Conservation (phyloP, 2,113 vertebrate species). For the Eulacestoma nigropectus region DNA sequence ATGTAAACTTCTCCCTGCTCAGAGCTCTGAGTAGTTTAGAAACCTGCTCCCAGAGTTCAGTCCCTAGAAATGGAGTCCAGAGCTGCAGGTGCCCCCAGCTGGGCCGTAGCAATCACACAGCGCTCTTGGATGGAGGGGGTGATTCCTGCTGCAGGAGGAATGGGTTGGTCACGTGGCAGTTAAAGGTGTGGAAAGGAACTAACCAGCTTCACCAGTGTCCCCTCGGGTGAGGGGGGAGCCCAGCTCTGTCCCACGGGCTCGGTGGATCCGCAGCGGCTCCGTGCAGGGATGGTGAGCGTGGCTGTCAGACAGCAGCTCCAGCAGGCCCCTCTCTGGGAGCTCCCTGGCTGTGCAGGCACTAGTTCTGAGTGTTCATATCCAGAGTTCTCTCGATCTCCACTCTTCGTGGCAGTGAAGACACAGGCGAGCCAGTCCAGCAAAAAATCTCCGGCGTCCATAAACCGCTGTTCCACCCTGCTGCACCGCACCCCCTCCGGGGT, state of each 20-base stretch:
- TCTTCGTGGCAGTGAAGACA: conserved; percentile 80
- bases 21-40: neutral
- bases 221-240: neutral
- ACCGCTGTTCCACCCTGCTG: conserved; percentile 71
- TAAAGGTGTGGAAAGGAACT: neutral
- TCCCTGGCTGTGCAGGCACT: conserved; percentile 66
- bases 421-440: conserved; percentile 75
- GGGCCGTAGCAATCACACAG: neutral
- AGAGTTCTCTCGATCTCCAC: conserved; percentile 78
- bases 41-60: neutral
- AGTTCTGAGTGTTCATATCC: conserved; percentile 77
- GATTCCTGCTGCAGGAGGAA: neutral
- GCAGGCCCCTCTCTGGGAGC: conserved; percentile 59
- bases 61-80: neutral
- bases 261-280: neutral
- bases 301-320: conserved; percentile 41
- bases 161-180: too few relatives aligned
- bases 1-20: neutral
- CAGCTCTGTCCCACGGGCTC: neutral
- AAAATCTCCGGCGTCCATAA: conserved; percentile 71
- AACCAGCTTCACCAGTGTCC: neutral
- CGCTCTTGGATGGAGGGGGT: neutral
- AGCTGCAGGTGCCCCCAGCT: neutral
- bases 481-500: conserved; percentile 59
- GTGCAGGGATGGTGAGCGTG: neutral